Base-by-base conservation (phyloP, 1,140 invertebrate genomes). In the Ceratoteleas bidentatus region DNA sequence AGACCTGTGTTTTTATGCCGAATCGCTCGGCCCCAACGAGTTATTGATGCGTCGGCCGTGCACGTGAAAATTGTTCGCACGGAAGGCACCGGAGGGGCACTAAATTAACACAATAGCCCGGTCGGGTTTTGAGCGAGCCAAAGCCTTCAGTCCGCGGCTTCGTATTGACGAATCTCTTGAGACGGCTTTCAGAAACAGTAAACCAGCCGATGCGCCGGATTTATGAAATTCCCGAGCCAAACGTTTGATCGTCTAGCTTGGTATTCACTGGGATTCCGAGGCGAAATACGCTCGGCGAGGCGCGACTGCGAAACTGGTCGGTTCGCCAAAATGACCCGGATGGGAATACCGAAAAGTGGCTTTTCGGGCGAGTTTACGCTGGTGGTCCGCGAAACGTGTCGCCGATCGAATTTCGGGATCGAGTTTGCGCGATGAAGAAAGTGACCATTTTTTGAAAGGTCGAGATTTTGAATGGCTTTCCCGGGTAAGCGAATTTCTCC, bases 161-260 rank as follows among this genome's bases (percentile, higher is more conserved):
- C n/a, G 47, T 6, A 33, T 11, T 45, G 45, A 60, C 56, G 56
- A 70, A 60, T 60, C 66, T 70, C 56, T 70, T 49, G 56, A 60
- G 66, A 70, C 43, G 54, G 11, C 66, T 70, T 70, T 70, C 40
- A 70, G 66, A 43, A 60, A 53, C 56, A 60, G 66, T 34, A 33
- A 50, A 69, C 54, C n/a, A 34, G 65, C 38, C 65, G 43, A 40
- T 49, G 45, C 65, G 14, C 34, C 47, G 6, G 14, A 70, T 70
- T 70, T 70, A 70, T 70, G 66, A 70, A 70, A 70, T 70, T 70
- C 66, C 60, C 56, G 45, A 32, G 53, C 66, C 60, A 38, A 33
- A 60, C 66, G 16, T 52, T 70, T 43, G 13, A 60, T 24, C 32
- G 6, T 60, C 56, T 60, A 36, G 10, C 15, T 40, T 33, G 7